Conservation (phyloP, 2,113 vertebrate genomes). For the Chunga burmeisteri region DNA sequence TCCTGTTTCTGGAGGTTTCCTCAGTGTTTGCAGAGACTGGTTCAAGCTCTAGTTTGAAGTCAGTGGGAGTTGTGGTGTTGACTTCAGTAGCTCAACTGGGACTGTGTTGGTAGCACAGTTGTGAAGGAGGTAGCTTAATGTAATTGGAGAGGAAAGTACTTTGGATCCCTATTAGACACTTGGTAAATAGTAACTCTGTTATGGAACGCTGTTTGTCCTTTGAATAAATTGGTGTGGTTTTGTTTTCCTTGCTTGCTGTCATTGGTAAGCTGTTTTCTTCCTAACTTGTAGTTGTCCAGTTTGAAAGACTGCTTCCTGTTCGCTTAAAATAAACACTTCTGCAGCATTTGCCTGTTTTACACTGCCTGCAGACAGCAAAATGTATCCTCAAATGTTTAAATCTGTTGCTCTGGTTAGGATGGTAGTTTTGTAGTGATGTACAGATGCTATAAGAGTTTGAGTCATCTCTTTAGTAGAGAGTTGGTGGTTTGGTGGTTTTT, state of each 20-base stretch:
- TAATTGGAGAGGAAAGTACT: neutral
- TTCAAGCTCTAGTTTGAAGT: neutral
- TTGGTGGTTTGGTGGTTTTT: neutral
- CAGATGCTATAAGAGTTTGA: neutral
- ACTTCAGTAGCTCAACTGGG: neutral
- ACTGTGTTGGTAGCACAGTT: neutral
- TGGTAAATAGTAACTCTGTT: neutral
- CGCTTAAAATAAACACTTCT: neutral
- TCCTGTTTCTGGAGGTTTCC: neutral
- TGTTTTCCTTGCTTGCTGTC: neutral
- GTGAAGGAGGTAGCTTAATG: neutral
- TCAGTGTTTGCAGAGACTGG: neutral
- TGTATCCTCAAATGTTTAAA: neutral
- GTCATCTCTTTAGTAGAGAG: neutral
- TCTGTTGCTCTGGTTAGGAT: neutral
- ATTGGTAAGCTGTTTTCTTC: neutral
- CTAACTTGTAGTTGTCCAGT: neutral
- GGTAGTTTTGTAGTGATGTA: neutral
- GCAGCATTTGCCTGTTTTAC: neutral
- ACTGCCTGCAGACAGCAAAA: neutral
- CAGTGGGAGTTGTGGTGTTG: fast-evolving
- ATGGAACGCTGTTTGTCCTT: neutral
- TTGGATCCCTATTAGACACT: neutral
- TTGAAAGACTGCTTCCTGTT: neutral
- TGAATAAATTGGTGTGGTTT: neutral